A percentile compares a stretch with the other conserved stretches of the same genome.
Conservation (phyloP, 2,113 vertebrate genomes). For the Nymphicus hollandicus region DNA sequence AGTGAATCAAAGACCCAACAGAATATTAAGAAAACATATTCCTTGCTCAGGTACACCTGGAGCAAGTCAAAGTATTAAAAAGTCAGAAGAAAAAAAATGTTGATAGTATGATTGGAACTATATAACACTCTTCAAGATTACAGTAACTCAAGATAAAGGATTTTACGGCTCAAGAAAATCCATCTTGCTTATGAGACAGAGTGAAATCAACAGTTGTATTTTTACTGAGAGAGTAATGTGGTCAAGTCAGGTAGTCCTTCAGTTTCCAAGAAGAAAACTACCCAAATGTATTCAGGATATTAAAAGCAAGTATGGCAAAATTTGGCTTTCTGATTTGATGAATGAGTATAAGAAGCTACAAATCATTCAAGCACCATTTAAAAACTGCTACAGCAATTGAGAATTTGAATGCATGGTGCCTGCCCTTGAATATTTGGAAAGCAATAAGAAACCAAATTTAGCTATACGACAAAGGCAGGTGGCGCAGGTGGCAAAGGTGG, state of each 20-base stretch:
- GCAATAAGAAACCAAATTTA: background rate
- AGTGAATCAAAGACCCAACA: background rate
- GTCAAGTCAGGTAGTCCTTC: background rate
- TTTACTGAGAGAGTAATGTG: background rate
- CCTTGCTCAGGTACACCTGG: background rate
- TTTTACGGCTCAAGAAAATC: background rate
- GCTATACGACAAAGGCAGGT: accelerated
- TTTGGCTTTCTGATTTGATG: background rate
- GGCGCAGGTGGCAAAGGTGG: background rate
- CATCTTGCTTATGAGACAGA: background rate
- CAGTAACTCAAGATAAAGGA: background rate
- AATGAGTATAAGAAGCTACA: background rate
- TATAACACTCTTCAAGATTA: background rate
- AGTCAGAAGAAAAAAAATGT: background rate
- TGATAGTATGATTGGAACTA: background rate
- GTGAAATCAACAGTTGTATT: background rate
- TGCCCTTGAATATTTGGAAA: background rate
- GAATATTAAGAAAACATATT: background rate
- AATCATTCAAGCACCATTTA: background rate
- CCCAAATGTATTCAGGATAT: background rate
- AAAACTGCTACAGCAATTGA: background rate
- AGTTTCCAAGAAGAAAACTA: background rate
- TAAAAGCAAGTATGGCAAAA: background rate
- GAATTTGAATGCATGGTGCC: background rate
- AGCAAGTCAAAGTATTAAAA: background rate